Conservation (phyloP, 2,113 vertebrate genomes). For the Coturnix japonica region DNA sequence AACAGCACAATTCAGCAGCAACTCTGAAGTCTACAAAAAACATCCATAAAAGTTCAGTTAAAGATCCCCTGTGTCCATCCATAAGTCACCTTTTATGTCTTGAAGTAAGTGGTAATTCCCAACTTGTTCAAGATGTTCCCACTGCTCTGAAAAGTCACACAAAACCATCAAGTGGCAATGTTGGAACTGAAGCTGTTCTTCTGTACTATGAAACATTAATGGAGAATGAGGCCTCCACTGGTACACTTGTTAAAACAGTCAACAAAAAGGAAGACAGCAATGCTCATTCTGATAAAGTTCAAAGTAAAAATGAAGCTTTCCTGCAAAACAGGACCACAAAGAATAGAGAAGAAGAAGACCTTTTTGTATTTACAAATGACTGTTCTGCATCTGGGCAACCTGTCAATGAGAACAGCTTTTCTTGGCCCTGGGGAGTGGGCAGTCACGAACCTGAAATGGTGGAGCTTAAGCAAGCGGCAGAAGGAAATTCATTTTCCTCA, state of each 20-base stretch:
- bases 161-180: not conserved
- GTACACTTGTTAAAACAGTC: not conserved
- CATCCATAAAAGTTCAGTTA: not conserved
- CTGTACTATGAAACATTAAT: slow-evolving; percentile 61
- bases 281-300: not conserved
- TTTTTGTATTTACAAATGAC: not conserved
- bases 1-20: not conserved
- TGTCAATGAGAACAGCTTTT: not conserved
- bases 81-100: not conserved
- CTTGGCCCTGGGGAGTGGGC: not conserved
- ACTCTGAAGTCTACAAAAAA: not conserved
- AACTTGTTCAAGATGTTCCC: not conserved
- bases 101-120: not conserved
- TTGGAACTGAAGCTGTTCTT: not conserved
- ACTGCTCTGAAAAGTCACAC: not conserved
- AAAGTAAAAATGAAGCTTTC: not conserved
- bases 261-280: not conserved
- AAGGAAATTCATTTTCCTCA: not conserved
- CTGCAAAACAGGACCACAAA: not conserved
- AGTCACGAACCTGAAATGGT: not conserved
- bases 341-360: not conserved
- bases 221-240: not conserved
- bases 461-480: not conserved
- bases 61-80: not conserved
- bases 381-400: not conserved